Conservation (phyloP, 2,113 vertebrate genomes). For the Pseudorasbora parva region DNA sequence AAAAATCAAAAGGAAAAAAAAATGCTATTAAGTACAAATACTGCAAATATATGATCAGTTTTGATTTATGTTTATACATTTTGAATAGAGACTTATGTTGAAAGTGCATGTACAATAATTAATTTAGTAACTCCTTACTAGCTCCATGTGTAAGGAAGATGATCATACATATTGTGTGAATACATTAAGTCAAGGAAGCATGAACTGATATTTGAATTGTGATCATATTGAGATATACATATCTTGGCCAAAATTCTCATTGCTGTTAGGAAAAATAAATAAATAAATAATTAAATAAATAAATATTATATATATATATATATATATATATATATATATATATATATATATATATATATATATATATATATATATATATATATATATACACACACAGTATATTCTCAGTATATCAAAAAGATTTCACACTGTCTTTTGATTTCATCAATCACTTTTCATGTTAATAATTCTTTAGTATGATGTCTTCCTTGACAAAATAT, state of each 20-base stretch:
- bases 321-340: too few relatives aligned
- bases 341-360: too few relatives aligned
- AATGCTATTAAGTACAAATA: not conserved
- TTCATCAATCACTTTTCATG: too few relatives aligned
- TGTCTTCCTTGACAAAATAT: not conserved
- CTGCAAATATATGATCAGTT: not conserved
- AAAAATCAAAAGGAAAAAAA: not conserved
- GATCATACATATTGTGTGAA: not conserved
- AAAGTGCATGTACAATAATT: too few relatives aligned
- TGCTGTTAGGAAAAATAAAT: not conserved
- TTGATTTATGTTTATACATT: too few relatives aligned
- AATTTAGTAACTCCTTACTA: not conserved
- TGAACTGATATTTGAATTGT: not conserved
- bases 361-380: too few relatives aligned
- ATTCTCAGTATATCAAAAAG: too few relatives aligned
- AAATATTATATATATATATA: too few relatives aligned
- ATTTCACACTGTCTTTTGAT: too few relatives aligned
- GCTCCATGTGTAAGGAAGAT: not conserved
- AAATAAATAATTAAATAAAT: too few relatives aligned
- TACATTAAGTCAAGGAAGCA: not conserved
- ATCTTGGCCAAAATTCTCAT: not conserved
- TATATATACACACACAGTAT: too few relatives aligned
- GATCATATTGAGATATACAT: not conserved
- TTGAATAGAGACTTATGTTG: too few relatives aligned
- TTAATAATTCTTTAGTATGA: not conserved